phyloP scores from a whole-genome alignment of 2,113 vertebrate genomes.

The Neodontobutis hainanensis region DNA sequence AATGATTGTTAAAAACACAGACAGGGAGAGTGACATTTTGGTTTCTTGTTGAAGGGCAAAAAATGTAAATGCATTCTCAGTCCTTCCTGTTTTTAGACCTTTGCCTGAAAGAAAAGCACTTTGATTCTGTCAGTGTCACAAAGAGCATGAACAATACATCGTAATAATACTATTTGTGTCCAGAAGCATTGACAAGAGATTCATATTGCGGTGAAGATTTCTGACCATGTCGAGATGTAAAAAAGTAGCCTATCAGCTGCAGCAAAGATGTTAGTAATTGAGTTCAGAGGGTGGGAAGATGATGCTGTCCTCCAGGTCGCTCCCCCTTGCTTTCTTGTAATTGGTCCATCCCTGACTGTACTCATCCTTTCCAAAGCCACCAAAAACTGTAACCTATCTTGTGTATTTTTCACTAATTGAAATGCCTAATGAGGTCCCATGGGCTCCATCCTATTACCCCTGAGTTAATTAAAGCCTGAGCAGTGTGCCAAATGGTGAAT shows the following conservation, averaged over 20 bases:
- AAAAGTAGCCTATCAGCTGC: background rate
- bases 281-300: constrained; percentile 4
- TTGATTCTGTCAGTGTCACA: constrained; percentile 6
- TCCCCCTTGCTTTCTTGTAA: constrained; percentile 45
- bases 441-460: constrained; percentile 82
- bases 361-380: constrained; percentile 73
- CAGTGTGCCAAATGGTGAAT: constrained; percentile 76
- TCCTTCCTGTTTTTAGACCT: constrained; percentile 32
- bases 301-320: constrained; percentile 36
- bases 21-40: constrained; percentile 62
- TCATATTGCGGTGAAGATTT: background rate
- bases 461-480: constrained; percentile 79
- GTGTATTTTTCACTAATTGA: constrained; percentile 83
- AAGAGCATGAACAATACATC: background rate
- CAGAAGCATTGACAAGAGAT: background rate
- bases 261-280: background rate
- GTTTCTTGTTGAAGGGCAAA: constrained; percentile 51
- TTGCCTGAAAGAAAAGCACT: constrained; percentile 10
- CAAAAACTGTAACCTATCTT: constrained; percentile 78
- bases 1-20: constrained; percentile 72
- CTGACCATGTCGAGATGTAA: background rate
- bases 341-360: constrained; percentile 76
- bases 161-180: background rate
- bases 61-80: constrained; percentile 48
- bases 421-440: constrained; percentile 85